Base-by-base conservation (phyloP, 2,888 invertebrate species). In the Eudemis profundana region DNA sequence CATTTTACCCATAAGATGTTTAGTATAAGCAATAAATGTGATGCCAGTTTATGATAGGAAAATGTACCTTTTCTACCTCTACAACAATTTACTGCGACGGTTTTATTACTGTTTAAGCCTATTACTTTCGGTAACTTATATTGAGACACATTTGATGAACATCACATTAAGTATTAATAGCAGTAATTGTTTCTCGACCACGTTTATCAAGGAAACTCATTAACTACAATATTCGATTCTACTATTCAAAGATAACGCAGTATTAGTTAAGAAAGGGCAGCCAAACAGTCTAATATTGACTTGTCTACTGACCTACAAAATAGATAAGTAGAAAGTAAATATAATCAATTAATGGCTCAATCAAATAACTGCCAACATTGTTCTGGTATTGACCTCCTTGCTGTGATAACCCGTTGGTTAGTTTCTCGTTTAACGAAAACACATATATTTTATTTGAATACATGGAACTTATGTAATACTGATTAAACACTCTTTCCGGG, bases 261-360 rank as follows among this genome's bases (percentile, higher is more conserved):
- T 67, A 71, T 75, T 76, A 74, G 78, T 79, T 79, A 77, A 61
- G 75, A 78, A 81, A 78, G 81, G 78, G 73, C 74, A 69, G 60
- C 50, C 74, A 78, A 76, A 78, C 71, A 77, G 61, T 69, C 76
- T 69, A 82, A 84, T 83, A 82, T 86, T 83, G 78, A 85, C 78
- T 78, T 74, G 71, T 81, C 83, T 74, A 78, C 79, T 89, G 86
- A 89, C 89, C 90, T 78, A 89, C 75, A 86, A 87, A 82, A 71
- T 68, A 69, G 89, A 87, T 90, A 90, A 84, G 76, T 84, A 81
- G 88, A 89, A 90, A 89, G 87, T 87, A 89, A 89, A 91, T 76
- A 75, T 72, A 81, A 72, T 73, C 77, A 82, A 89, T 86, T 82
- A 86, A 88, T 90, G 82, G 88, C 85, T 84, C 80, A 87, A 78